These are phyloP conservation scores for Trichopoda pennipes DNA, from an alignment of 2,888 invertebrate genomes.

Conservation along the genomic window DNA sequence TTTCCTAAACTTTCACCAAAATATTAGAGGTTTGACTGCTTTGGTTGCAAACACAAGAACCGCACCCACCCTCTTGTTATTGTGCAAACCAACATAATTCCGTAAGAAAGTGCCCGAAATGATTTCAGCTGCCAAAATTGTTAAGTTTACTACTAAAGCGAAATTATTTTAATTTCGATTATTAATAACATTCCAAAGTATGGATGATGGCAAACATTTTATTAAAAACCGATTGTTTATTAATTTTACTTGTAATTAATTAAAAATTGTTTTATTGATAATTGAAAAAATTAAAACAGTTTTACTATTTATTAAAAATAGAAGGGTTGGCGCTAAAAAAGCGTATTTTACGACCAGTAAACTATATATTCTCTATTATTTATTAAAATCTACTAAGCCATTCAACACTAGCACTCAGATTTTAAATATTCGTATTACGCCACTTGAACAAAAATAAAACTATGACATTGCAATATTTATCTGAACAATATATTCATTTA, in stretches of 20 bases:
- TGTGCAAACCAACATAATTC: slow-evolving; percentile 83
- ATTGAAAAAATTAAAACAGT: no score
- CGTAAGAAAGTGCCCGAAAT: slow-evolving; percentile 84
- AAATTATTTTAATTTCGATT: not conserved
- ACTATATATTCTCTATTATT: not conserved
- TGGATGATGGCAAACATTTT: slow-evolving; percentile 72
- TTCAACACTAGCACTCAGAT: slow-evolving; percentile 3
- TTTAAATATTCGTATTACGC: not conserved
- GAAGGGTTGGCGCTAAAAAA: no score
- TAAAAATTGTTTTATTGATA: no score
- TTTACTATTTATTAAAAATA: not conserved
- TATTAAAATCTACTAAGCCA: not conserved
- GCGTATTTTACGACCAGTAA: not conserved
- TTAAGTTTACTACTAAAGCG: slow-evolving; percentile 71
- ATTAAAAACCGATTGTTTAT: no score
- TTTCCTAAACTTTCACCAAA: not conserved
- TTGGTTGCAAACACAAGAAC: slow-evolving; percentile 83
- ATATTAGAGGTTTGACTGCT: slow-evolving; percentile 85
- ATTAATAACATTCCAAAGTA: slow-evolving; percentile 68
- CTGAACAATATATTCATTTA: not conserved
- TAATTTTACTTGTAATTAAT: no score
- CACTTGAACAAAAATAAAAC: not conserved
- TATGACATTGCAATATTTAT: not conserved
- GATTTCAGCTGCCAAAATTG: slow-evolving; percentile 80
- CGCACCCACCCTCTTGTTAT: slow-evolving; percentile 86